Percentiles rank a stretch among this genome's conserved stretches.
phyloP scores from a whole-genome alignment of 2,888 invertebrate species.

The Steinernema carpocapsae region DNA sequence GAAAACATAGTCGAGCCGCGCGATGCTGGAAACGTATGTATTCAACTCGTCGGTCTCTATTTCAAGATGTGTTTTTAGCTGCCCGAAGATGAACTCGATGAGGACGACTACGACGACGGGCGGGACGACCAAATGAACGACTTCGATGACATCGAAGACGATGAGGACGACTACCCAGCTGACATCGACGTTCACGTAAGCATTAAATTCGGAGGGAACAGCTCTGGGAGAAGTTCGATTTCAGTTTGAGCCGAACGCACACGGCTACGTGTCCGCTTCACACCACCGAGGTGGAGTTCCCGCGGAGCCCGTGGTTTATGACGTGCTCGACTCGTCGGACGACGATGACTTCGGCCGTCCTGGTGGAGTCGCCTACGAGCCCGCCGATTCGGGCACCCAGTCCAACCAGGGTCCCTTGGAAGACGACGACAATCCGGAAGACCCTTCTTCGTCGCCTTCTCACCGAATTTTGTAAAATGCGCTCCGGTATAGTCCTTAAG shows the following conservation, averaged over 20 bases:
- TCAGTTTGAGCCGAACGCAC: slow-evolving; percentile 6
- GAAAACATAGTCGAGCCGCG: not conserved
- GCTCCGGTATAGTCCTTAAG: too few species aligned
- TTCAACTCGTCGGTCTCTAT: not conserved
- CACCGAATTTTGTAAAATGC: not conserved
- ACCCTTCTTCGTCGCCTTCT: slow-evolving; percentile 17
- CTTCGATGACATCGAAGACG: slow-evolving; percentile 2
- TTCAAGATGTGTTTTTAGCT: slow-evolving; percentile 19
- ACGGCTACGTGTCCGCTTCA: not conserved
- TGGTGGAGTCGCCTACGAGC: slow-evolving; percentile 11
- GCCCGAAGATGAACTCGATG: slow-evolving; percentile 29
- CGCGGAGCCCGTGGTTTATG: slow-evolving; percentile 10
- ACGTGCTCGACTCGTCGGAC: not conserved
- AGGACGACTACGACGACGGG: not conserved
- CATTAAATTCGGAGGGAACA: not conserved
- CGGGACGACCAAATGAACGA: not conserved
- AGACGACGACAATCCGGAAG: slow-evolving; percentile 27
- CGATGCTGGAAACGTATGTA: not conserved
- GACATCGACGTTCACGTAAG: slow-evolving; percentile 17
- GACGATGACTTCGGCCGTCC: slow-evolving; percentile 10
- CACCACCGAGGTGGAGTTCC: not conserved
- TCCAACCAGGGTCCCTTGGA: slow-evolving; percentile 11
- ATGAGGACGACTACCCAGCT: not conserved
- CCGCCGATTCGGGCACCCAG: slow-evolving; percentile 14
- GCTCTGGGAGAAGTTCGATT: not conserved